phyloP scores from a whole-genome alignment of 2,888 invertebrate genomes.

The Hanleya hanleyi region DNA sequence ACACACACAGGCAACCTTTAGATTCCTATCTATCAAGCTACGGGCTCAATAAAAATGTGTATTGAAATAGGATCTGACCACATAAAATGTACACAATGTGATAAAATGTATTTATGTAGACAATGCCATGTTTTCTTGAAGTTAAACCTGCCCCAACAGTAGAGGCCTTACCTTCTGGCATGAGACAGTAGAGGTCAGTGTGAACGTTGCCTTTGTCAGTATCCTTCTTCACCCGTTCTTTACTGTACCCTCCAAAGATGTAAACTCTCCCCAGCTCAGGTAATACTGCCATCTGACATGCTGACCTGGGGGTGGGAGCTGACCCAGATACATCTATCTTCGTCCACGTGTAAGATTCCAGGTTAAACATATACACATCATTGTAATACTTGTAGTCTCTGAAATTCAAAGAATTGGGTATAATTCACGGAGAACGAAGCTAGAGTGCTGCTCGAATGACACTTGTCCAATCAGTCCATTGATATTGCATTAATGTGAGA shows the following conservation, averaged over 20 bases:
- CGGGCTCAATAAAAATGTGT: too few relatives aligned
- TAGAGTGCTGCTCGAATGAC: too few relatives aligned
- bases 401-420: slow-evolving; percentile 26
- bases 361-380: slow-evolving; percentile 87
- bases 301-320: slow-evolving; percentile 83
- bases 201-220: slow-evolving; percentile 83
- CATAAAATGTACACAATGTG: too few relatives aligned
- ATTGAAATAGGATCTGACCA: too few relatives aligned
- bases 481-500: too few relatives aligned
- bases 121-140: not conserved
- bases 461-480: too few relatives aligned
- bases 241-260: slow-evolving; percentile 86
- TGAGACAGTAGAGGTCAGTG: slow-evolving; percentile 79
- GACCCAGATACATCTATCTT: slow-evolving; percentile 79
- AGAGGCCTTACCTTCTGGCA: slow-evolving; percentile 57
- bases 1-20: too few relatives aligned
- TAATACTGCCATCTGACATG: slow-evolving; percentile 82
- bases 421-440: too few relatives aligned
- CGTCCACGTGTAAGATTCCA: slow-evolving; percentile 86
- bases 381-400: slow-evolving; percentile 91
- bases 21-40: too few relatives aligned
- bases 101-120: not conserved
- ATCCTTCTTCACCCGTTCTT: slow-evolving; percentile 83
- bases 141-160: not conserved
- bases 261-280: slow-evolving; percentile 77